Evolutionary conservation across 2,888 invertebrate species (phyloP), one percentile per base, ranked within the genome.

Genomic region (Chydorus sphaericus): DNA sequence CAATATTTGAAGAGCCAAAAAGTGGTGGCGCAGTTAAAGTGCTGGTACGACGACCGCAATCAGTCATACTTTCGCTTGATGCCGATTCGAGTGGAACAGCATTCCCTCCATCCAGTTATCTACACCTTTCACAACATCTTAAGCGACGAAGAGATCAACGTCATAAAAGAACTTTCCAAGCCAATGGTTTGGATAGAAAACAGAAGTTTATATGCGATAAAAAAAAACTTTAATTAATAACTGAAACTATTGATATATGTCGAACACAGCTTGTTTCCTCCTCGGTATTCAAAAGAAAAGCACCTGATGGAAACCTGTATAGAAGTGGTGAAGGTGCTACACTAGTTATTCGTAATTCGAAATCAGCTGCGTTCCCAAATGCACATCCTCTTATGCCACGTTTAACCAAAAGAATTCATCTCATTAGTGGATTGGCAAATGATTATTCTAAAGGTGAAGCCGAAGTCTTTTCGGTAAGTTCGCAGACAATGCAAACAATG

Each of bases 361-460:
- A 69, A 53, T 67, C 66, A 6, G 65, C 68, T 3, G 69, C 69
- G 69, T 59, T 69, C 50, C 60, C 62, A 1, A 65, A 66, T 37
- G 28, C 58, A 5, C 59, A 65, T 51, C 61, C 61, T 1, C 49
- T 64, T 2, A 56, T 68, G 38, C 57, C 30, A 0, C 58, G 58
- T 23, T 55, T 68, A 11, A 63, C 63, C 36, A 53, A 33, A 20
- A 59, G 66, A 20, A 62, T 68, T 4, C 57, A 62, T 23, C 48
- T 56, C 2, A 60, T 67, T 8, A 68, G 69, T 6, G 67, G 67
- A 4, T 61, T 70, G 6, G 62, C 65, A 29, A 62, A 62, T 0
- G 60, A 63, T 51, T 60, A 62, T 49, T 53, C 57, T 14, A 50
- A 59, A 8, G 61, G 62, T 3, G 61, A 66, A 52, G 62, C 66